A percentile compares a stretch with the other conserved stretches of the same genome.
These are phyloP conservation scores for Meda fulgida DNA, from an alignment of 2,797 vertebrate genomes.

Conservation along the genomic window DNA sequence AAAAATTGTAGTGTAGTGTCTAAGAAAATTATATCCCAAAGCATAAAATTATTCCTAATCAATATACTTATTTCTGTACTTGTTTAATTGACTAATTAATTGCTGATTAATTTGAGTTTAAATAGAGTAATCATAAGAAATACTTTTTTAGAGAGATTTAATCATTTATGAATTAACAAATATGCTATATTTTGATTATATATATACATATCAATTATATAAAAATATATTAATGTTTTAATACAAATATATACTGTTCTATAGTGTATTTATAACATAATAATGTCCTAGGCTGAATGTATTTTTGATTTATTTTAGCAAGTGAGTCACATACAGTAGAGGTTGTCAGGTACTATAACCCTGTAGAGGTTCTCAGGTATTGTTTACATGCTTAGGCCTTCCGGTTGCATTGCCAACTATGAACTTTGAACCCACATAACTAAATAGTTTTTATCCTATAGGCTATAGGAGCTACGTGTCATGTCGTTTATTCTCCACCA, in stretches of 20 bases:
- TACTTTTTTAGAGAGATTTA: too few relatives aligned
- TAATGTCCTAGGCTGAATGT: neutral
- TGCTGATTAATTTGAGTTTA: neutral
- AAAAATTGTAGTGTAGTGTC: neutral
- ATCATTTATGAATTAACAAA: neutral
- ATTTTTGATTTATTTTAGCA: conserved; percentile 1
- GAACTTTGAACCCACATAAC: neutral
- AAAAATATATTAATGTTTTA: neutral
- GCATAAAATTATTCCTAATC: neutral
- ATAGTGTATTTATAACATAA: neutral
- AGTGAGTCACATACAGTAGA: neutral
- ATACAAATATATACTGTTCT: neutral
- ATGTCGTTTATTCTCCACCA: conserved; percentile 62
- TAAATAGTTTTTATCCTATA: neutral
- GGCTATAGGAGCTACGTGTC: neutral
- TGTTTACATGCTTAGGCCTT: conserved; percentile 42
- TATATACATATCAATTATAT: neutral
- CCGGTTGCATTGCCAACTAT: conserved; percentile 20
- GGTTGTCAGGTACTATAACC: neutral
- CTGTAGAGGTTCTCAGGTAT: neutral
- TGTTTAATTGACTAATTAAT: neutral
- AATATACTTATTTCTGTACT: neutral
- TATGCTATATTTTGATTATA: neutral
- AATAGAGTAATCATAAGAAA: neutral
- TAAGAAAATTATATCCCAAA: neutral